These are phyloP conservation scores for Tetranychus cinnabarinus DNA, from an alignment of 1,140 invertebrate genomes.

Conservation along the genomic window DNA sequence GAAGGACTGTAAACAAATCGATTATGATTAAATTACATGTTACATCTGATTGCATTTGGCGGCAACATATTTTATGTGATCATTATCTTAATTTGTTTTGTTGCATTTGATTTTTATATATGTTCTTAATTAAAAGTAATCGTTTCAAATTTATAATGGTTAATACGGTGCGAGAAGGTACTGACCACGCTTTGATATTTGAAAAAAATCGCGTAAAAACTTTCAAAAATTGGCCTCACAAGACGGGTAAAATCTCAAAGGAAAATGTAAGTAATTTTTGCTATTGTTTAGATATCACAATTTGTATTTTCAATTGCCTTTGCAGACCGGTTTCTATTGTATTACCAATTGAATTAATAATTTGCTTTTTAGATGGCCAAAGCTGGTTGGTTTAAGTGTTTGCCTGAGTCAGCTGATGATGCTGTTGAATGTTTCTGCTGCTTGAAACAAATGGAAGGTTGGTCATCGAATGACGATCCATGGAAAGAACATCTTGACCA, in stretches of 20 bases:
- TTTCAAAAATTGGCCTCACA: not conserved
- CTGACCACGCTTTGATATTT: not conserved
- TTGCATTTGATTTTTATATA: too few relatives aligned
- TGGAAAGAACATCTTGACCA: conserved; percentile 32
- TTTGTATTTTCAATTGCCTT: too few relatives aligned
- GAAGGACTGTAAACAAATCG: too few relatives aligned
- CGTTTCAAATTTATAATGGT: too few relatives aligned
- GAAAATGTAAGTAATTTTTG: not conserved
- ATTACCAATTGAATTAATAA: too few relatives aligned
- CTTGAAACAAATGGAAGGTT: conserved; percentile 45
- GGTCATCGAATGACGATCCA: conserved; percentile 46
- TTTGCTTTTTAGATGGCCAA: conserved; percentile 34
- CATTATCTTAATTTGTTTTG: too few relatives aligned
- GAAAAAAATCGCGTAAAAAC: not conserved
- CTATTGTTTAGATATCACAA: not conserved
- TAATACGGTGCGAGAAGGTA: too few relatives aligned
- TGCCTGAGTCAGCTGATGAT: conserved; percentile 29
- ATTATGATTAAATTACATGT: too few relatives aligned
- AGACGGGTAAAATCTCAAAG: not conserved
- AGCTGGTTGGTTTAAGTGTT: conserved; percentile 39
- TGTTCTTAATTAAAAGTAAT: too few relatives aligned
- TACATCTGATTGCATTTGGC: too few relatives aligned
- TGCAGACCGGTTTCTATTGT: too few relatives aligned
- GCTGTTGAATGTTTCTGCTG: conserved; percentile 46
- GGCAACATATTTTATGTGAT: too few relatives aligned